phyloP scores from a whole-genome alignment of 2,888 invertebrate genomes.

The Acleris literana region DNA sequence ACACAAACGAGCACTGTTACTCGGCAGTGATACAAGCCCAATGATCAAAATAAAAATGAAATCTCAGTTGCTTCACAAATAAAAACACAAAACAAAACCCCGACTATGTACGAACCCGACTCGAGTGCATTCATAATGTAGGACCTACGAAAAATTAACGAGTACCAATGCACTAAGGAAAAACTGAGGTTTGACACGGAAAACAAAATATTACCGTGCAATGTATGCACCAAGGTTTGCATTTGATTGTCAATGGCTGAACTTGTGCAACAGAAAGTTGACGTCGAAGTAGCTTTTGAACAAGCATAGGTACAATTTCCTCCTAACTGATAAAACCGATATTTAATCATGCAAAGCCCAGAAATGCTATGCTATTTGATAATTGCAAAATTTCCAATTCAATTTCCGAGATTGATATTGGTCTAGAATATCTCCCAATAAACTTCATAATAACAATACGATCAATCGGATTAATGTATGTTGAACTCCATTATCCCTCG shows the following conservation, averaged over 20 bases:
- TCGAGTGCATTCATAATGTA: slow-evolving; percentile 45
- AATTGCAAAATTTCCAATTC: neutral
- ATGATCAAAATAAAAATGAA: neutral
- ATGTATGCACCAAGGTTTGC: too few relatives aligned
- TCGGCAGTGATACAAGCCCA: too few relatives aligned
- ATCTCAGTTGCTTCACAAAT: neutral
- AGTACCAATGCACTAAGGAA: slow-evolving; percentile 46
- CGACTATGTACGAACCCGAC: slow-evolving; percentile 16
- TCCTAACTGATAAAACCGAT: too few relatives aligned
- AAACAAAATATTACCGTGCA: slow-evolving; percentile 31
- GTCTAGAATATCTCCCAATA: slow-evolving; percentile 10
- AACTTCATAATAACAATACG: slow-evolving; percentile 19
- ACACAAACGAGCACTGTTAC: too few relatives aligned
- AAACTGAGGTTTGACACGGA: slow-evolving; percentile 45
- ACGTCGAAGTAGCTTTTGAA: slow-evolving; percentile 37
- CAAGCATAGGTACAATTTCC: too few relatives aligned
- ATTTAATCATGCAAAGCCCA: too few relatives aligned
- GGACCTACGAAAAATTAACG: slow-evolving; percentile 50
- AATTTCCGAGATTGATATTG: neutral
- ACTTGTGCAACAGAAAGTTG: slow-evolving; percentile 8
- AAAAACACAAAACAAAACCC: slow-evolving; percentile 14
- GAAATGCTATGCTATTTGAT: neutral
- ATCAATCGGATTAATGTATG: slow-evolving; percentile 17
- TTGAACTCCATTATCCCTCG: slow-evolving; percentile 19
- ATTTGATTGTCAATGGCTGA: too few relatives aligned